Conservation (phyloP, 2,797 vertebrate species). For the Rhabdophis nuchalis region DNA sequence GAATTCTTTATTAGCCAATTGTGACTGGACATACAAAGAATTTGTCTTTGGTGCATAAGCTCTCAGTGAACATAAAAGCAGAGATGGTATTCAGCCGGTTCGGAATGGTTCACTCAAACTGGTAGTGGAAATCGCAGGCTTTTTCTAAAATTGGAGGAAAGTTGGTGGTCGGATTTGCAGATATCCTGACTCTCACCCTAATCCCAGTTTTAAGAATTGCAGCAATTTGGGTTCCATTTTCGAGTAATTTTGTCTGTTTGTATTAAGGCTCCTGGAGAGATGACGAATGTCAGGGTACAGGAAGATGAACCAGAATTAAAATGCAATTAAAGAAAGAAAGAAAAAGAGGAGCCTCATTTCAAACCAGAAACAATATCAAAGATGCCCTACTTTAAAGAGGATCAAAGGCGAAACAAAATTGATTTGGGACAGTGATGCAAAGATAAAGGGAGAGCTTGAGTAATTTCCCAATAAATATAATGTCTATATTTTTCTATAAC, state of each 20-base stretch:
- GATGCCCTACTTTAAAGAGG: constrained; percentile 16
- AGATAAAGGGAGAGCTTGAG: constrained; percentile 50
- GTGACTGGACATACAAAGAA: too few species aligned
- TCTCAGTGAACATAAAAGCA: too few species aligned
- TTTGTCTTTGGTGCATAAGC: too few species aligned
- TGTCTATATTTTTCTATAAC: constrained; percentile 39
- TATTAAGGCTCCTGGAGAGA: neutral
- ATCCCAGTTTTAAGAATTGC: neutral
- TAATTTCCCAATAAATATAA: constrained; percentile 52
- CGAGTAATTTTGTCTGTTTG: neutral
- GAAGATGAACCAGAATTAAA: neutral
- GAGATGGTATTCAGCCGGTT: too few species aligned
- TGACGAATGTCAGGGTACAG: neutral
- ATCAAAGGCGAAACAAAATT: constrained; percentile 59
- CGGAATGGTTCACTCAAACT: too few species aligned
- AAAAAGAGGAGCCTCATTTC: constrained; percentile 29
- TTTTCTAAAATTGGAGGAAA: neutral
- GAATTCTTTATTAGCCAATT: too few species aligned
- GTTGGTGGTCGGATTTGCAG: too few species aligned
- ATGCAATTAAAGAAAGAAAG: constrained; percentile 30
- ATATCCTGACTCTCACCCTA: neutral
- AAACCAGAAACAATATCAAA: constrained; percentile 49
- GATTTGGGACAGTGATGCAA: constrained; percentile 40
- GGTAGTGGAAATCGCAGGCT: too few species aligned
- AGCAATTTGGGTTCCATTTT: constrained; percentile 8